Conservation (phyloP, 2,888 invertebrate species). For the Leistus spinibarbis region DNA sequence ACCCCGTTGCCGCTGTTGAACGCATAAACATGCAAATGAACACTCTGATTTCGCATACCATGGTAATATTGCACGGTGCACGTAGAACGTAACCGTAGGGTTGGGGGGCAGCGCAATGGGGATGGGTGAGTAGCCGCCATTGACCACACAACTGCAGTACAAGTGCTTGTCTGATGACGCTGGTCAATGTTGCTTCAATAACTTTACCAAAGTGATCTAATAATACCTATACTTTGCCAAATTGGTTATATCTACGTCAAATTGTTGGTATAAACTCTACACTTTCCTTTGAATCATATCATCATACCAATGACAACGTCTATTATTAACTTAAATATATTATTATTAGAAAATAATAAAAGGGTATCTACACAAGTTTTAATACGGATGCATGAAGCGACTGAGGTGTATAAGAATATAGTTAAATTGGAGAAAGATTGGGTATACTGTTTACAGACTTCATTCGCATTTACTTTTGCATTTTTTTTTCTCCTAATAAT, state of each 20-base stretch:
- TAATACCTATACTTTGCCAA: background rate
- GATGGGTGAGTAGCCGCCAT: background rate
- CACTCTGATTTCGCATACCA: slow-evolving; percentile 27
- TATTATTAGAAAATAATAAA: too few relatives aligned
- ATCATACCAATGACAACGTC: too few relatives aligned
- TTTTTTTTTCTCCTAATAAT: too few relatives aligned
- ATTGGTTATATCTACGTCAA: background rate
- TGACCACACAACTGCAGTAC: background rate
- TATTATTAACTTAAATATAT: too few relatives aligned
- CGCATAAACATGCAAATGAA: slow-evolving; percentile 32
- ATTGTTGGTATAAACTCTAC: too few relatives aligned
- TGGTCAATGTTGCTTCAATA: background rate
- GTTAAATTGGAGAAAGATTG: too few relatives aligned
- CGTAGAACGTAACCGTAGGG: background rate
- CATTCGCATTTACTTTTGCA: too few relatives aligned
- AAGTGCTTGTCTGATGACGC: background rate
- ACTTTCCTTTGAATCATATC: too few relatives aligned
- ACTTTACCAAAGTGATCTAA: background rate
- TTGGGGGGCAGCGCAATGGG: background rate
- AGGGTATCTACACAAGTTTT: too few relatives aligned
- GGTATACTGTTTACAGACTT: too few relatives aligned
- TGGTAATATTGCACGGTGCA: slow-evolving; percentile 3
- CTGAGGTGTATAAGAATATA: too few relatives aligned
- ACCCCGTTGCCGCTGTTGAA: background rate
- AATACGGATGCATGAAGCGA: too few relatives aligned